Percentiles rank a stretch among this genome's conserved stretches.
Evolutionary conservation across 2,797 vertebrate species (phyloP).

Genomic region (Syncerus caffer): DNA sequence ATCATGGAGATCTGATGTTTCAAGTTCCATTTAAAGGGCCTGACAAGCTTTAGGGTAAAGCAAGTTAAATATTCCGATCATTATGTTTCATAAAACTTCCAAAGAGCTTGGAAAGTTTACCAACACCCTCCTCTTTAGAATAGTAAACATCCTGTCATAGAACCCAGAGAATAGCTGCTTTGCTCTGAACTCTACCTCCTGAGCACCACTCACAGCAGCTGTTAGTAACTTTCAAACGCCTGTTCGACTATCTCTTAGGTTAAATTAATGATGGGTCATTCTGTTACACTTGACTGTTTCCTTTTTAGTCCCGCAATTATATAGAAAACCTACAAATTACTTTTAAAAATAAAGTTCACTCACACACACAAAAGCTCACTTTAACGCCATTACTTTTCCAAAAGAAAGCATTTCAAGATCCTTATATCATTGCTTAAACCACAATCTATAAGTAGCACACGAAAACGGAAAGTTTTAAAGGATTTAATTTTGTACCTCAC

Average conservation of each 20-base stretch:
- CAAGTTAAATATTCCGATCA: background rate
- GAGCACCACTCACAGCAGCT: background rate
- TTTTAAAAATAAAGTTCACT: background rate
- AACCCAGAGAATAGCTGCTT: background rate
- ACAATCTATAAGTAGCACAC: background rate
- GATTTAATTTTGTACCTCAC: background rate
- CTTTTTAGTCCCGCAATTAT: background rate
- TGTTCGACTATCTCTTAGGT: background rate
- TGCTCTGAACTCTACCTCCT: background rate
- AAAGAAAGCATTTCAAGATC: slow-evolving; percentile 11
- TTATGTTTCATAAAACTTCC: background rate
- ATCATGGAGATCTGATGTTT: background rate
- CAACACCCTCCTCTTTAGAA: background rate
- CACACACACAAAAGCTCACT: background rate
- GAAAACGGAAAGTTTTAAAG: background rate
- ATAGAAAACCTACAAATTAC: background rate
- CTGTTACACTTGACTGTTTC: background rate
- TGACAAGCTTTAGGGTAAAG: background rate
- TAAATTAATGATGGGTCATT: slow-evolving; percentile 34
- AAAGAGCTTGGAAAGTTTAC: background rate
- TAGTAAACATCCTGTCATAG: background rate
- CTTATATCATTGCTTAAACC: background rate
- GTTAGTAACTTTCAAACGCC: slow-evolving; percentile 24
- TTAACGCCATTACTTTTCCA: background rate
- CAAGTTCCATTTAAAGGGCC: background rate